Base-by-base conservation (phyloP, 2,113 vertebrate species). In the Stigmatopora nigra region DNA sequence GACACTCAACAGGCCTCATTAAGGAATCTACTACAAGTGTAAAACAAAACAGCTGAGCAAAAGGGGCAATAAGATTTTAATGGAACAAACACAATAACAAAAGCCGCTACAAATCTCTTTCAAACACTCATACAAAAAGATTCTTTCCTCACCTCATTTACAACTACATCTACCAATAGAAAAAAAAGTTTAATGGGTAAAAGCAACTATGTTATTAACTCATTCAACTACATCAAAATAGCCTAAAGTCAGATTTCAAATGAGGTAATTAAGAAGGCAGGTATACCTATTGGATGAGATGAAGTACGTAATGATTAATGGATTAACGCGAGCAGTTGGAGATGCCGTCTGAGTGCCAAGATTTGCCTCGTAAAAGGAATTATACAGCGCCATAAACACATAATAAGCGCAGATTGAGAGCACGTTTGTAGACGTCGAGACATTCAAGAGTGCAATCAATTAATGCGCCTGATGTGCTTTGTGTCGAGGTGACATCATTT, bases 121-220 rank as follows among this genome's bases (percentile, higher is more conserved):
- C 35, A 67, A 60, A 67, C 44, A 48, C 58, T 31, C 25, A 31
- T 31, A 63, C 53, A 71, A 78, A 73, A 20, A 49, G 9, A 41
- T 10, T 10, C 6, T 46, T 68, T 17, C 47, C 68, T 63, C 17
- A 89, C 84, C 83, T 87, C 86, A 84, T 84, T 35, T 68, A 73
- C 44, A 65, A 72, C 72, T 68, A 75, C 75, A 77, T 78, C 45
- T 19, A 44, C 35, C 41, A 60, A 14, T 44, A 25, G 10, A 16
- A 58, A 58, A 38, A 57, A 7, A 36, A 9, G 38, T 38, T 59
- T n/a, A 56, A 31, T 25, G 31, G 53, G 31, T 15, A 56, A 56
- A 56, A 56, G 13, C 11, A 31, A 56, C 13, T 12, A 55, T 12
- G 14, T 56, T 7, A 56, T 15, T 7, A 4, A n/a, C 11, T 59